phyloP scores from a whole-genome alignment of 2,797 vertebrate species.

The Pelodytes ibericus region DNA sequence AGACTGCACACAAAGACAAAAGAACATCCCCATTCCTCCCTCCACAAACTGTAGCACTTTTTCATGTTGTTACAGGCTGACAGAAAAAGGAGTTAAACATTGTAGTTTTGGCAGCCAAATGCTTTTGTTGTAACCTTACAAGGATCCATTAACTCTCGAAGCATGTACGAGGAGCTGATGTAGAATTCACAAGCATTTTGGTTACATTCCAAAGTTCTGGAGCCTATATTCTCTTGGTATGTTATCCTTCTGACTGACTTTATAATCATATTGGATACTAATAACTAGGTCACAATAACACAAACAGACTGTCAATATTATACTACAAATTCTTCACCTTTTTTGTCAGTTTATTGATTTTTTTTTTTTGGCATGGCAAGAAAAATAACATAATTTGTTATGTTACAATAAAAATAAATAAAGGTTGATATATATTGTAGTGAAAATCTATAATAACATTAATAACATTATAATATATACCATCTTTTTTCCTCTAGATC shows the following conservation, averaged over 20 bases:
- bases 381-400: too few relatives aligned
- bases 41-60: not conserved
- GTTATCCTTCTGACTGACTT: constrained; percentile 30
- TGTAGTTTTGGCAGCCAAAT: constrained; percentile 43
- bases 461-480: too few relatives aligned
- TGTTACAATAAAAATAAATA: too few relatives aligned
- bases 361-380: too few relatives aligned
- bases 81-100: constrained; percentile 30
- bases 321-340: not conserved
- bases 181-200: constrained; percentile 41
- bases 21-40: too few relatives aligned
- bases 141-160: constrained; percentile 40
- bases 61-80: not conserved
- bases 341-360: not conserved
- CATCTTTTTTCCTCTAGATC: too few relatives aligned
- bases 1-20: too few relatives aligned
- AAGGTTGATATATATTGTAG: too few relatives aligned
- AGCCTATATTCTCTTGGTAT: constrained; percentile 17
- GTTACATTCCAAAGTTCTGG: constrained; percentile 29
- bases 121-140: constrained; percentile 42
- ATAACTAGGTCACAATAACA: constrained; percentile 34
- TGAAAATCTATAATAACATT: too few relatives aligned
- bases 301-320: constrained; percentile 14
- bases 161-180: constrained; percentile 25
- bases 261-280: constrained; percentile 24